Conservation (phyloP, 2,797 vertebrate species). For the Artibeus jamaicensis region DNA sequence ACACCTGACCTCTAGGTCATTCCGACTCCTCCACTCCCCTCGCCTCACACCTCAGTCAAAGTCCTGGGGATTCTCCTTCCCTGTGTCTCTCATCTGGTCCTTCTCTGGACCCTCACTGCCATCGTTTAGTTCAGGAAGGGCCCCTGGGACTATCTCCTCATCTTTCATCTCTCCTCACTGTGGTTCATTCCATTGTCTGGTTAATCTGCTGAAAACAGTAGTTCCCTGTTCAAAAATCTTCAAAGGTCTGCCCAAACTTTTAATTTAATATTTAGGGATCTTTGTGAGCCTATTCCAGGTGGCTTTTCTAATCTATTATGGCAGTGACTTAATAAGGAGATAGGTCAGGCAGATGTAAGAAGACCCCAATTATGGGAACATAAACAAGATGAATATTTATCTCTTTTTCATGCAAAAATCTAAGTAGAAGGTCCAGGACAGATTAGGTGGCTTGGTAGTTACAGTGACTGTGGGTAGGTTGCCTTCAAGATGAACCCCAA, state of each 20-base stretch:
- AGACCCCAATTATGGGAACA: not conserved
- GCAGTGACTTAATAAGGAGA: not conserved
- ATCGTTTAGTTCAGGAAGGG: not conserved
- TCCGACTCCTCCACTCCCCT: not conserved
- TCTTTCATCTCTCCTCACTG: not conserved
- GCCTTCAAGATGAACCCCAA: not conserved
- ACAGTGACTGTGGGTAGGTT: not conserved
- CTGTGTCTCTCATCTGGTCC: not conserved
- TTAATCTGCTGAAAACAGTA: not conserved
- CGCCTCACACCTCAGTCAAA: not conserved
- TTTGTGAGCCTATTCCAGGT: not conserved
- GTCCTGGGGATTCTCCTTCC: not conserved
- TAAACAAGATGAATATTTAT: not conserved
- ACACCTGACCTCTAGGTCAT: not conserved
- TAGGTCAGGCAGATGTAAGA: not conserved
- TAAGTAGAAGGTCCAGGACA: not conserved
- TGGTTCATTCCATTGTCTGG: not conserved
- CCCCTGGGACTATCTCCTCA: not conserved
- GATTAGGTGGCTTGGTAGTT: not conserved
- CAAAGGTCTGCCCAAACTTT: not conserved
- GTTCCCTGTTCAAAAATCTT: not conserved
- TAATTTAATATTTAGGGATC: not conserved
- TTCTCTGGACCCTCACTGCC: not conserved
- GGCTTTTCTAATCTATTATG: not conserved
- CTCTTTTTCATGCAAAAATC: not conserved